Evolutionary conservation across 2,888 invertebrate species (phyloP).

Genomic region (Pocota personata): DNA sequence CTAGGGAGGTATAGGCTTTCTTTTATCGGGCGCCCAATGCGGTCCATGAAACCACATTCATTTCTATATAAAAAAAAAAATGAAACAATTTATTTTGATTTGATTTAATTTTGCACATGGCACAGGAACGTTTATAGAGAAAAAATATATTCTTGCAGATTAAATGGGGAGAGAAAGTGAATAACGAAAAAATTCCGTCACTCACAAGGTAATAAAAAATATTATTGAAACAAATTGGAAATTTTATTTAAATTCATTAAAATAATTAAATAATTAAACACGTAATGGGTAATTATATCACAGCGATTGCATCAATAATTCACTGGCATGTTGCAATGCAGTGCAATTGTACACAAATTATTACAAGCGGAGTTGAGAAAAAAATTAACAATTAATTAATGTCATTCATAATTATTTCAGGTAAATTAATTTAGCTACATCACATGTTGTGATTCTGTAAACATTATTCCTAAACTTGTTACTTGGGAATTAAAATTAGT

Average conservation of each 20-base stretch:
- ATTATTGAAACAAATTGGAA: slow-evolving; percentile 64
- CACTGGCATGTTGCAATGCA: not conserved
- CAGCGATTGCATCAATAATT: slow-evolving; percentile 59
- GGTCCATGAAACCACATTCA: slow-evolving; percentile 18
- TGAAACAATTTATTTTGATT: too few relatives aligned
- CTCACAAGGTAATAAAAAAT: slow-evolving; percentile 13
- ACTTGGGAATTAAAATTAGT: too few relatives aligned
- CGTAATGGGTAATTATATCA: slow-evolving; percentile 58
- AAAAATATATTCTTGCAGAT: slow-evolving; percentile 6
- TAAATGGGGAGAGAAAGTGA: not conserved
- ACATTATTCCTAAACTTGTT: too few relatives aligned
- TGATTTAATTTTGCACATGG: slow-evolving; percentile 27
- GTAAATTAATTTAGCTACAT: slow-evolving; percentile 18
- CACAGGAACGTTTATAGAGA: not conserved
- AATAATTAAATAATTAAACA: slow-evolving; percentile 60
- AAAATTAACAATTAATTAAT: slow-evolving; percentile 29
- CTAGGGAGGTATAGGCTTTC: not conserved
- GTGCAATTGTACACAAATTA: not conserved
- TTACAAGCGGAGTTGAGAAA: not conserved
- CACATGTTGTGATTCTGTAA: too few relatives aligned
- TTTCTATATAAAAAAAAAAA: not conserved
- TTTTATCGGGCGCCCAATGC: slow-evolving; percentile 3
- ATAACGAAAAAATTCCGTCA: not conserved
- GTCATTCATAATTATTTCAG: slow-evolving; percentile 41
- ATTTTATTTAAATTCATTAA: slow-evolving; percentile 65